These are phyloP conservation scores for Lumbricus terrestris DNA, from an alignment of 2,888 invertebrate species.

Conservation along the genomic window DNA sequence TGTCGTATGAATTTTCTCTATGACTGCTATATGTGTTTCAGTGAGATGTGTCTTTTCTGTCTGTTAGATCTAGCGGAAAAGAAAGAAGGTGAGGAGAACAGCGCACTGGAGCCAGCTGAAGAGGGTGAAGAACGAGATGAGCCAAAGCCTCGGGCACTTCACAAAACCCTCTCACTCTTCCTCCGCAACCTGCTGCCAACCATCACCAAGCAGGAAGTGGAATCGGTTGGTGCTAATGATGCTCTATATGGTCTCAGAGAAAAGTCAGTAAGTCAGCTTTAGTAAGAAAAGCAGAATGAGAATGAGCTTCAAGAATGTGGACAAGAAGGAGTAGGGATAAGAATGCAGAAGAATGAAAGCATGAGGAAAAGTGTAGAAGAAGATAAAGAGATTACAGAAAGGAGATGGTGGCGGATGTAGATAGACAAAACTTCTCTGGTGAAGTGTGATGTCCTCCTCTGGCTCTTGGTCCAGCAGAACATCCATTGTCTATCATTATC, in stretches of 20 bases:
- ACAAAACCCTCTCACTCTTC: conserved; percentile 95
- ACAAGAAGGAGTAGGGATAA: not conserved
- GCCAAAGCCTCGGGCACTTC: conserved; percentile 66
- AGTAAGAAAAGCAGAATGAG: not conserved
- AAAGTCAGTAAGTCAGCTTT: not conserved
- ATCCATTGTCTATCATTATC: too few relatives aligned
- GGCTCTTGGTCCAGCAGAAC: too few relatives aligned
- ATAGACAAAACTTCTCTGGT: not conserved
- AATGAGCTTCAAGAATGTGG: not conserved
- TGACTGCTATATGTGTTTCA: not conserved
- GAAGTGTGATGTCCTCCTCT: too few relatives aligned
- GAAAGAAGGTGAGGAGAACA: conserved; percentile 31
- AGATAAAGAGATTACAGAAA: not conserved
- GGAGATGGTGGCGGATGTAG: not conserved
- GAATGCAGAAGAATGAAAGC: not conserved
- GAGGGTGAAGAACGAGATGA: conserved; percentile 29
- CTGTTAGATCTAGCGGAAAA: not conserved
- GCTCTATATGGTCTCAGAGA: not conserved
- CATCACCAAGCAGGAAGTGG: conserved; percentile 93
- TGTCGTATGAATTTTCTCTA: not conserved
- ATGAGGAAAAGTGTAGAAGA: not conserved
- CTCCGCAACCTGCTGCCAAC: conserved; percentile 91
- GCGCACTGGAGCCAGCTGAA: not conserved
- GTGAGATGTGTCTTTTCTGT: not conserved
- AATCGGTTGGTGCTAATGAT: conserved; percentile 71